phyloP scores from a whole-genome alignment of 2,797 vertebrate genomes.

The Phylloscopus collybita region DNA sequence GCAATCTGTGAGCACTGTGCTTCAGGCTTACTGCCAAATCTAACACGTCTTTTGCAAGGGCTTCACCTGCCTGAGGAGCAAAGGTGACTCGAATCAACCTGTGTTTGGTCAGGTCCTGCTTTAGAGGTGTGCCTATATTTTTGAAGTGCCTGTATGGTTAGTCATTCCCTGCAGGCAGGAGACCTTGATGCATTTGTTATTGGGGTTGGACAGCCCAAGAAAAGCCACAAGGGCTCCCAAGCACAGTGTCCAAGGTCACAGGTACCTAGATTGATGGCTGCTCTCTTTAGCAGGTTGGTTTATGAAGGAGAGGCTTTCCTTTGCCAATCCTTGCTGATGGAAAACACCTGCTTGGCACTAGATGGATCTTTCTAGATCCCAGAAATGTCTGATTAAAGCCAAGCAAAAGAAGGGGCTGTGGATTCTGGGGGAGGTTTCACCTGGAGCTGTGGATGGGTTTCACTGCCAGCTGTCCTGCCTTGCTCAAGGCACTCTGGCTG shows the following conservation, averaged over 20 bases:
- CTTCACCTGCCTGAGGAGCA: neutral
- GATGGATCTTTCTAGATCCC: neutral
- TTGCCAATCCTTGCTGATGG: neutral
- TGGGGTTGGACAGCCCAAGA: neutral
- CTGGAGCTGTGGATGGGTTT: neutral
- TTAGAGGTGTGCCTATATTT: neutral
- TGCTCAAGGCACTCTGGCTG: neutral
- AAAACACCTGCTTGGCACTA: neutral
- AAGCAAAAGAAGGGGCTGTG: neutral
- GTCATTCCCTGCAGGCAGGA: neutral
- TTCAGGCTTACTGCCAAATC: neutral
- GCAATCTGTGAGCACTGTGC: neutral
- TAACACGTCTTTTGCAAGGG: neutral
- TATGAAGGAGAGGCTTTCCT: neutral
- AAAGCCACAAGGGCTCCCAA: accelerated
- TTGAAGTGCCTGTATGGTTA: accelerated
- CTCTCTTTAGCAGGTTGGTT: neutral
- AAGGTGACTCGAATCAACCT: neutral
- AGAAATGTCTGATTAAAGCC: neutral
- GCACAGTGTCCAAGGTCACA: accelerated
- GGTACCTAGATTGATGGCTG: accelerated
- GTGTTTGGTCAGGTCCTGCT: neutral
- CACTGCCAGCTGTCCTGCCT: neutral
- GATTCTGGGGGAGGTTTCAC: neutral
- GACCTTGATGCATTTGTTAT: accelerated